Evolutionary conservation across 2,888 invertebrate species (phyloP), one percentile per base, ranked within the genome.

Genomic region (Chydorus sphaericus): DNA sequence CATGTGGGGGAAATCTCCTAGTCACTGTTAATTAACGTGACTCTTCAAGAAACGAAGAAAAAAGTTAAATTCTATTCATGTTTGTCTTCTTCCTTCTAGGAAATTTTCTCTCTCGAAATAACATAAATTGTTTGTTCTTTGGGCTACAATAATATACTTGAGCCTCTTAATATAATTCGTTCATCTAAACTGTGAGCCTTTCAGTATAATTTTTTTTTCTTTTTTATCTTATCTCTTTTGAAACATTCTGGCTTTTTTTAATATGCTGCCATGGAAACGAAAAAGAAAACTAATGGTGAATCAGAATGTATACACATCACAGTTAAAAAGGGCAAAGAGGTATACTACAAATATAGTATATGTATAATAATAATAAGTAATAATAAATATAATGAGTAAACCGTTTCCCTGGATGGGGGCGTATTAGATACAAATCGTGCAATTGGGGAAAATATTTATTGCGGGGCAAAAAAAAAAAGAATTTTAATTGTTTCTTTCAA

Each of bases 181-280:
- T 44, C 44, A 44, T 26, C 44, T 44, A n/a, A n/a, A 44, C 44
- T 26, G 44, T 44, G 44, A 44, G 44, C 44, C n/a, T n/a, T 44
- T 44, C 44, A 44, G 44, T 44, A 16, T 44, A 44, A 44, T 44
- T 44, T 44, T 16, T 14, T 33, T 33, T 33, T 8, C 8, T 33
- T 33, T 16, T 11, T 28, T 44, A 44, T 14, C 26, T 28, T 44
- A 44, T n/a, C n/a, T n/a, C 44, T 16, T 38, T 38, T 39, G 3
- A 38, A 44, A 28, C 28, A 28, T 44, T 26, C 8, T 10, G n/a
- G n/a, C n/a, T n/a, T n/a, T n/a, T n/a, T n/a, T n/a, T n/a, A n/a
- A n/a, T n/a, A n/a, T 44, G 14, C 23, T 44, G 2, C 44, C 23
- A 44, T 28, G 28, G 26, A 23, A 20, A 44, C 23, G 23, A 4